Evolutionary conservation across 2,797 vertebrate species (phyloP), one percentile per base, ranked within the genome.

Genomic region (Pipistrellus nathusii): DNA sequence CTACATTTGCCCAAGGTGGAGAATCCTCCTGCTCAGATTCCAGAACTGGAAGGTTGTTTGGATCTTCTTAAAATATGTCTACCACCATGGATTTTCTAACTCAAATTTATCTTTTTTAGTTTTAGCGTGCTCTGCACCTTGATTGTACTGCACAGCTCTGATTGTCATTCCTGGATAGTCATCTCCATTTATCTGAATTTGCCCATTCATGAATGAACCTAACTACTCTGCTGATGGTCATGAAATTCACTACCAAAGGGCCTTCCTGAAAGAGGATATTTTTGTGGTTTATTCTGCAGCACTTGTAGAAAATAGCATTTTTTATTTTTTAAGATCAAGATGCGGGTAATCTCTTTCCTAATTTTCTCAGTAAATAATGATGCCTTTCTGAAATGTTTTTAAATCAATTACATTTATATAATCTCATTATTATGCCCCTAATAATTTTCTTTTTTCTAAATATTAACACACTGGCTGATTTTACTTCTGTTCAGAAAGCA

Each of bases 341-440:
- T 96, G 83, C 97, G 53, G 77, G 82, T 97, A 97, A 97, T 96
- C 93, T 97, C 88, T 95, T 94, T 97, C 85, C 68, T 97, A 97
- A 97, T 98, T 98, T 97, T 75, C 95, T 95, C 53, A 57, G 75
- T 94, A 96, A 97, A 96, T 85, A 4, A 78, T 95, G 95, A 93
- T 96, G 91, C 94, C 90, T 96, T 92, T 76, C 82, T 96, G 96
- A 98, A 98, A 97, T 97, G 93, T 51, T 96, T 97, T 93, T 86
- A 73, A 88, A 95, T 92, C 69, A 35, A 90, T 93, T 96, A 92
- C 55, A 94, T 95, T 97, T 91, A 90, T 38, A 88, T 86, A 94
- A 93, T 96, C 78, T 93, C 93, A 84, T 96, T 92, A 95, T 94
- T 95, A 69, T 93, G 44, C 25, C 9, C 66, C 32, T 90, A 92